A percentile compares a stretch with the other conserved stretches of the same genome.
phyloP scores from a whole-genome alignment of 2,113 vertebrate genomes.

The Pteropus alecto region DNA sequence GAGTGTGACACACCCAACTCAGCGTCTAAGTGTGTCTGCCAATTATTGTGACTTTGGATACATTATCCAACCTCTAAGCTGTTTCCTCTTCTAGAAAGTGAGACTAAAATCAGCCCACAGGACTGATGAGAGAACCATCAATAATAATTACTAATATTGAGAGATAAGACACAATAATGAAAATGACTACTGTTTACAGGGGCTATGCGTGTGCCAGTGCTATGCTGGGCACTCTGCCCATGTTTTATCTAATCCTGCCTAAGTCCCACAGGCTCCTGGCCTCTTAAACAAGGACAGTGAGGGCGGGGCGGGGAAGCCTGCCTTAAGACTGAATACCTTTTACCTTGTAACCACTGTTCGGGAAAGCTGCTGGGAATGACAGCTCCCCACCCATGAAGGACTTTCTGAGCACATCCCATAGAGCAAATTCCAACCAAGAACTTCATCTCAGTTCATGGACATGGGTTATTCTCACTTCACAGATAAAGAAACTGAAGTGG shows the following conservation, averaged over 20 bases:
- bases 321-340: not conserved
- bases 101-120: not conserved
- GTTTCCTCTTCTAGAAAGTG: not conserved
- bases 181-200: conserved; percentile 18
- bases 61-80: not conserved
- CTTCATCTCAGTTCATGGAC: not conserved
- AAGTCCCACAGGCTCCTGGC: conserved; percentile 7
- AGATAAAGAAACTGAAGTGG: not conserved
- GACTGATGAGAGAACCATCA: not conserved
- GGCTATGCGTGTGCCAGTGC: not conserved
- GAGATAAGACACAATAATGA: conserved; percentile 30
- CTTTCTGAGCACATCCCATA: not conserved
- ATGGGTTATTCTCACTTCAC: not conserved
- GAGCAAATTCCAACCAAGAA: not conserved
- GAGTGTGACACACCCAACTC: not conserved
- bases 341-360: not conserved
- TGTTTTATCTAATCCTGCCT: conserved; percentile 21
- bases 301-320: not conserved
- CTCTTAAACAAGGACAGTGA: not conserved
- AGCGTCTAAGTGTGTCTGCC: not conserved
- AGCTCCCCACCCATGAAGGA: not conserved
- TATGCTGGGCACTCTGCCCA: conserved; percentile 26
- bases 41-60: not conserved
- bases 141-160: conserved; percentile 24
- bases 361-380: not conserved